Conservation (phyloP, 2,888 invertebrate genomes). For the Pyrochroa serraticornis region DNA sequence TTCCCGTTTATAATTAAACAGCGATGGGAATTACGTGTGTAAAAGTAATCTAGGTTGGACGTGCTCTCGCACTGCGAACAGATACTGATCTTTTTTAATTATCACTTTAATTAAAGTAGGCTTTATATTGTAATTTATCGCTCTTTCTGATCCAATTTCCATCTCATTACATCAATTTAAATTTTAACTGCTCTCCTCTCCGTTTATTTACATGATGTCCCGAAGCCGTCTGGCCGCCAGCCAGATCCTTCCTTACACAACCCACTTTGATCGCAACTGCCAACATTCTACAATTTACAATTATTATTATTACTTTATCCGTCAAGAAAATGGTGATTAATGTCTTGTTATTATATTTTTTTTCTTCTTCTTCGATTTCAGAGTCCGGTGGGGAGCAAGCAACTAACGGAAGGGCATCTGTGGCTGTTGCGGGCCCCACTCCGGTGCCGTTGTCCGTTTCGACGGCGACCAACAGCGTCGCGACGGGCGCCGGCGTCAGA, state of each 20-base stretch:
- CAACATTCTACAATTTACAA: too few species aligned
- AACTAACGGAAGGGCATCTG: constrained; percentile 50
- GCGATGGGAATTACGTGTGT: constrained; percentile 40
- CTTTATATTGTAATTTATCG: constrained; percentile 55
- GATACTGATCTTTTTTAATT: constrained; percentile 54
- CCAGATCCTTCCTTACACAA: constrained; percentile 27
- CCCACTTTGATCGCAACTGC: too few species aligned
- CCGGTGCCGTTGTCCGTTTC: constrained; percentile 47
- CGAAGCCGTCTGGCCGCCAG: constrained; percentile 34
- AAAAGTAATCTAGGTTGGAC: constrained; percentile 33
- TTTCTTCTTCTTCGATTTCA: constrained; percentile 38
- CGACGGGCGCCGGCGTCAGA: constrained; percentile 58
- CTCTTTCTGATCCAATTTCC: constrained; percentile 55
- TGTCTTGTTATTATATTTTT: too few species aligned
- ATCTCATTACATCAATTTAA: constrained; percentile 57
- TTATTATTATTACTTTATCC: too few species aligned
- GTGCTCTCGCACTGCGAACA: constrained; percentile 29
- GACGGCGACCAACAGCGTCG: constrained; percentile 45
- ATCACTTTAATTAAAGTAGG: constrained; percentile 57
- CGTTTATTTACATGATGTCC: constrained; percentile 36
- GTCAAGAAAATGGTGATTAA: too few species aligned
- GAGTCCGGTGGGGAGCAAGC: constrained; percentile 57
- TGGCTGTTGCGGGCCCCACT: constrained; percentile 49
- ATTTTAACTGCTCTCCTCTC: constrained; percentile 46
- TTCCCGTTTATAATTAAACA: constrained; percentile 45